Conservation (phyloP, 2,888 invertebrate species). For the Crossocerus cetratus region DNA sequence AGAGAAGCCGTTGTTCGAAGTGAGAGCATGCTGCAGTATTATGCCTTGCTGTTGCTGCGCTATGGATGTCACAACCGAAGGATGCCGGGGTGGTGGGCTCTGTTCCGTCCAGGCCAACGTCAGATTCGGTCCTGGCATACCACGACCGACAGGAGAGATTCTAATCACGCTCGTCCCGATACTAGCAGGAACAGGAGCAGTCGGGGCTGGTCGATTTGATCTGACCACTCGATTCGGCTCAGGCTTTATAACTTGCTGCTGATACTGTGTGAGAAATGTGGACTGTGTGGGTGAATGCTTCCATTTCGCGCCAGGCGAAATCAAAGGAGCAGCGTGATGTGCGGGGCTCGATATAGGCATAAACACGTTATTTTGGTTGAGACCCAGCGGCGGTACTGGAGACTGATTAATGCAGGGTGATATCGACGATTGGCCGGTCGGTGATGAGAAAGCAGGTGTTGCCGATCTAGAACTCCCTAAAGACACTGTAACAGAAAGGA, state of each 20-base stretch:
- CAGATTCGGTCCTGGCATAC: conserved; percentile 65
- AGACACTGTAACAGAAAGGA: conserved; percentile 83
- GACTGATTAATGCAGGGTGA: conserved; percentile 84
- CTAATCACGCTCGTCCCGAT: conserved; percentile 88
- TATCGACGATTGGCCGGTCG: conserved; percentile 82
- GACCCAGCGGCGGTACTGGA: conserved; percentile 82
- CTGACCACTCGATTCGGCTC: conserved; percentile 81
- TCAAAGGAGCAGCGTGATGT: conserved; percentile 77
- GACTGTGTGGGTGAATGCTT: conserved; percentile 77
- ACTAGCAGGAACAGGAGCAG: conserved; percentile 72
- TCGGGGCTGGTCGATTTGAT: conserved; percentile 78
- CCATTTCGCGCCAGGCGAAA: conserved; percentile 74
- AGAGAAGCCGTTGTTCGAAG: conserved; percentile 72
- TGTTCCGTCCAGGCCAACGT: conserved; percentile 71
- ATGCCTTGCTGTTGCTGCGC: conserved; percentile 73
- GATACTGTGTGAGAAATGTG: conserved; percentile 76
- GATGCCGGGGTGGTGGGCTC: conserved; percentile 71
- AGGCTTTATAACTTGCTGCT: conserved; percentile 80
- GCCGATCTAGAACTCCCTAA: conserved; percentile 95
- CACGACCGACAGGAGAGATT: conserved; percentile 84
- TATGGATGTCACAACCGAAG: conserved; percentile 73
- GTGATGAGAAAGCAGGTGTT: conserved; percentile 92
- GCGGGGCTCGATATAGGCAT: conserved; percentile 91
- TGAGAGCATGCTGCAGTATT: conserved; percentile 77
- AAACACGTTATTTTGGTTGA: conserved; percentile 90